Base-by-base conservation (phyloP, 1,140 invertebrate genomes). In the Neotoxoptera formosana region DNA sequence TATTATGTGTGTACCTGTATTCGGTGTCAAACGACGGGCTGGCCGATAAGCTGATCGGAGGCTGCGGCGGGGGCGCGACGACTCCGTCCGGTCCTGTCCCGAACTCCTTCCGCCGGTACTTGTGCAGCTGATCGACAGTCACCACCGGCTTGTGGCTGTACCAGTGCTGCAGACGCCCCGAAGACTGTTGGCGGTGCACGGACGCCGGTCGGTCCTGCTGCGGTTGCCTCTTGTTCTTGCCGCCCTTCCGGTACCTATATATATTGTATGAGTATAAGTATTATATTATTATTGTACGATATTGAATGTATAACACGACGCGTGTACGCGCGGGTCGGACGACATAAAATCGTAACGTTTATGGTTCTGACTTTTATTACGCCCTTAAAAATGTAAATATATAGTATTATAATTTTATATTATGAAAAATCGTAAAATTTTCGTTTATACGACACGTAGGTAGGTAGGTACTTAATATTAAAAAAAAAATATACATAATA, bases 81-180 rank as follows among this genome's bases (percentile, higher is more conserved):
- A 9, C 14, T 6, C 60, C 60, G 60, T 76, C 60, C n/a, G 30
- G n/a, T 76, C 60, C 91, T 21, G 45, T 20, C 4, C 47, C 91
- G 7, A 86, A 84, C 7, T 53, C 91, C 47, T 93, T 93, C n/a
- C 91, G 48, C 1, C 91, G 91, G 48, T 93, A 93, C 34, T 30
- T 41, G 81, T 93, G 91, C 76, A 93, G 53, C 48, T 93, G 91
- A 25, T 93, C 91, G 81, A 93, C 91, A 14, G 91, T 93, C 0
- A 93, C 76, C 20, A 51, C 7, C n/a, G 76, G 91, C 14, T 86
- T 93, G 48, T 86, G 91, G 25, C 21, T 53, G 36, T 93, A 93
- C 91, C 91, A 93, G 48, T 93, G 81, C 20, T 47, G 84, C 7
- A 93, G 51, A 20, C 91, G 91, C 0, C 76, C 91, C 48, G 17